These are phyloP conservation scores for Macrophya alboannulata DNA, from an alignment of 2,888 invertebrate genomes.

Conservation along the genomic window DNA sequence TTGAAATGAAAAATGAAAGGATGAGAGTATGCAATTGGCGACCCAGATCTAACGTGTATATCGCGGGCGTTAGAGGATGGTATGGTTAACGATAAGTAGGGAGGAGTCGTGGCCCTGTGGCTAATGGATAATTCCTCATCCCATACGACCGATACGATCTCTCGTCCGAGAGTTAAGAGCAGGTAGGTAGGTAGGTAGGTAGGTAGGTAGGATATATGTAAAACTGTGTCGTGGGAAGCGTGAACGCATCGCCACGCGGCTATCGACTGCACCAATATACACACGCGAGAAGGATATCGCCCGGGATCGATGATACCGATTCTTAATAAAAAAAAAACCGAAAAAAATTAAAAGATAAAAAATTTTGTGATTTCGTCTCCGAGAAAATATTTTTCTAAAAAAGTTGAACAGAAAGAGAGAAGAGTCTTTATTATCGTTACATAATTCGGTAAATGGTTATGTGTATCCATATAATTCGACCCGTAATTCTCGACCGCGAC, in stretches of 20 bases:
- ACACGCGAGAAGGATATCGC: background rate
- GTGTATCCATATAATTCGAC: background rate
- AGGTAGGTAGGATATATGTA: conserved; percentile 17
- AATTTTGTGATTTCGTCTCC: background rate
- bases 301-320: no score
- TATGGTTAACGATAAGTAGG: conserved; percentile 52
- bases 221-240: conserved; percentile 56
- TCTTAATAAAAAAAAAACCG: no score
- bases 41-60: conserved; percentile 38
- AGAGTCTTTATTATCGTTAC: no score
- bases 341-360: background rate
- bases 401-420: background rate
- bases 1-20: background rate
- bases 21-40: conserved; percentile 27
- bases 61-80: background rate
- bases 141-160: conserved; percentile 57
- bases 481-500: conserved; percentile 13
- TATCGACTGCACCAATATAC: conserved; percentile 8
- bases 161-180: conserved; percentile 10
- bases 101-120: conserved; percentile 64
- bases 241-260: conserved; percentile 53
- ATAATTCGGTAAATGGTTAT: background rate
- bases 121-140: conserved; percentile 74
- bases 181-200: background rate
- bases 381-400: background rate